Evolutionary conservation across 2,888 invertebrate species (phyloP), one percentile per base, ranked within the genome.

Genomic region (Mimas tiliae): DNA sequence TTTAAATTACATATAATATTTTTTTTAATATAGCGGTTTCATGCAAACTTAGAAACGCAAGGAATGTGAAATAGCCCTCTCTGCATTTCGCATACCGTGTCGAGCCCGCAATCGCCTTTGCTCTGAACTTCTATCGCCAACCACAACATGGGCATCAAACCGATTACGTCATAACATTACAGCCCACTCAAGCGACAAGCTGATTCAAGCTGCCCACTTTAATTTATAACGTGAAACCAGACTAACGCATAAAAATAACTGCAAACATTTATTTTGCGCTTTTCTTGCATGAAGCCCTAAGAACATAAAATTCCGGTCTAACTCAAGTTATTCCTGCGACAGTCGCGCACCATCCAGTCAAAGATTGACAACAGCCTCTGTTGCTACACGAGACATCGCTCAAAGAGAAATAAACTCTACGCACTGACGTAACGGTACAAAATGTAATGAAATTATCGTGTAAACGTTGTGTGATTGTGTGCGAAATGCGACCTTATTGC

Each of bases 321-420:
- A 64, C 55, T 27, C 52, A 55, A 55, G 65, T 34, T 48, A 47
- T 65, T 48, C 71, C 69, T 76, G 74, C 72, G 74, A 74, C 76
- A 71, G 72, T 67, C 67, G 62, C 65, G 67, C n/a, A n/a, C n/a
- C n/a, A 7, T 3, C 73, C 71, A 73, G 74, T 76, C 74, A 76
- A 79, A 66, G 63, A 62, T 58, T 65, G 65, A 65, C 48, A 67
- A 63, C 64, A 67, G 65, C 62, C 34, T 47, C 48, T 58, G 65
- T 65, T 65, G 58, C 65, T 38, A 65, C 8, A 47, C 34, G 21
- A 14, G 14, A 9, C 1, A n/a, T 9, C 11, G 2, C 6, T 19
- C 19, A 42, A 42, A 19, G 12, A 8, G 19, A 58, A 58, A 42
- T 42, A 58, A 19, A 58, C 58, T 42, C 7, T 58, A 38, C 42